phyloP scores from a whole-genome alignment of 2,888 invertebrate species.

The Acanthosoma haemorrhoidale region DNA sequence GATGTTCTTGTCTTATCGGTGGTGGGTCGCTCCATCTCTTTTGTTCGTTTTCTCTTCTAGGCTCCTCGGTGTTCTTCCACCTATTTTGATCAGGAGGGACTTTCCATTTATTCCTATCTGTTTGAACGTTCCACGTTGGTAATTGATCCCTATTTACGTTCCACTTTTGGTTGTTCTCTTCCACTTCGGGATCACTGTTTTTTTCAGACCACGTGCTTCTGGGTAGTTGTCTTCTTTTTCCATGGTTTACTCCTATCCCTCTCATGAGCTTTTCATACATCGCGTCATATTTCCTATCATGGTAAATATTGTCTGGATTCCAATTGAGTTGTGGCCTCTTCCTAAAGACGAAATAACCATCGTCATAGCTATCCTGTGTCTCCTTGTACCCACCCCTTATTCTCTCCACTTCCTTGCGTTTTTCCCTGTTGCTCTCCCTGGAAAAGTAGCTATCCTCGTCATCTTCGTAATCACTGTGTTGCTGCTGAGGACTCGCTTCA shows the following conservation, averaged over 20 bases:
- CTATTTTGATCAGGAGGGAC: neutral
- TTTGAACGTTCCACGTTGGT: neutral
- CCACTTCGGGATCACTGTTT: neutral
- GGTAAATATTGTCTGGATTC: conserved; percentile 30
- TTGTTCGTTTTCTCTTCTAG: no score
- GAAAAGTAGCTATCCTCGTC: conserved; percentile 17
- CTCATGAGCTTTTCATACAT: conserved; percentile 16
- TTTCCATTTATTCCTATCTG: neutral
- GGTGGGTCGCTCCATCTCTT: neutral
- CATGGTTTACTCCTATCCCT: no score
- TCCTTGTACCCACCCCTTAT: conserved; percentile 8
- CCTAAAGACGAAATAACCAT: neutral
- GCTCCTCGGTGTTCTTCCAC: neutral
- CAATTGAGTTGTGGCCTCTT: neutral
- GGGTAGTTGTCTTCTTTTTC: no score
- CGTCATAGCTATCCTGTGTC: conserved; percentile 30
- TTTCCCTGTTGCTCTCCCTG: neutral
- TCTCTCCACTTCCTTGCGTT: neutral
- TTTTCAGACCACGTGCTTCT: neutral
- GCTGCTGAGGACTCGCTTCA: conserved; percentile 6
- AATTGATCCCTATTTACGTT: neutral
- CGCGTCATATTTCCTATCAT: conserved; percentile 32
- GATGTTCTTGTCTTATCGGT: neutral
- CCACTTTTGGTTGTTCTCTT: neutral
- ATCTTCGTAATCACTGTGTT: conserved; percentile 25